Conservation (phyloP, 2,888 invertebrate species). For the Hirtodrosophila histrioides region DNA sequence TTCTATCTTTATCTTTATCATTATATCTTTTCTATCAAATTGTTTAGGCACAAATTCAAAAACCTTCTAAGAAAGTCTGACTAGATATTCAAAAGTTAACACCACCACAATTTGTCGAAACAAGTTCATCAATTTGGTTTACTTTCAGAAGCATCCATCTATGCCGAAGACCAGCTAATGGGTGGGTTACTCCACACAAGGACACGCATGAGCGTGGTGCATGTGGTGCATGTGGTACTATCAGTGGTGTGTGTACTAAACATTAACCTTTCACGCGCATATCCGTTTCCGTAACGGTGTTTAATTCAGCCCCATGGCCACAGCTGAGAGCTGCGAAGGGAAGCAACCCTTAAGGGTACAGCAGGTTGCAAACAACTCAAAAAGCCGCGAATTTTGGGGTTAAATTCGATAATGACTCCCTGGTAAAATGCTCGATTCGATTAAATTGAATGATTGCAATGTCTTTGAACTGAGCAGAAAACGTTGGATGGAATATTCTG, state of each 20-base stretch:
- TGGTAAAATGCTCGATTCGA: slow-evolving; percentile 12
- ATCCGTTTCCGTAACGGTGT: slow-evolving; percentile 50
- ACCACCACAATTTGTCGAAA: slow-evolving; percentile 8
- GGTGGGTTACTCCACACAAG: slow-evolving; percentile 20
- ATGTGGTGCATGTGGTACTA: slow-evolving; percentile 13
- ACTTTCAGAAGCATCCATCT: neutral
- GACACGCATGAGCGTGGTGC: slow-evolving; percentile 5
- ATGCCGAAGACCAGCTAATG: neutral
- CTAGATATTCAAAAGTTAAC: neutral
- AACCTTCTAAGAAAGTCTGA: no score
- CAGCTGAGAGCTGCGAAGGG: neutral
- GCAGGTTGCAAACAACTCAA: slow-evolving; percentile 12
- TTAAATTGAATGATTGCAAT: slow-evolving; percentile 13
- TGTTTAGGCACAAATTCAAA: no score
- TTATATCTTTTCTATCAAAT: no score
- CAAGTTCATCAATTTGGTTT: slow-evolving; percentile 7
- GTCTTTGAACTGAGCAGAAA: slow-evolving; percentile 1
- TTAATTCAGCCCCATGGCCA: slow-evolving; percentile 23
- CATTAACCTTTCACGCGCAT: slow-evolving; percentile 75
- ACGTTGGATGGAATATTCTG: no score
- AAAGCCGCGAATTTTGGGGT: slow-evolving; percentile 17
- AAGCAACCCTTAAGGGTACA: slow-evolving; percentile 17
- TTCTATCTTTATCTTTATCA: no score
- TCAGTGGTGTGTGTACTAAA: slow-evolving; percentile 35
- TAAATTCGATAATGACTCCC: slow-evolving; percentile 18